Evolutionary conservation across 2,113 vertebrate genomes (phyloP).

Genomic region (Pyrgilauda ruficollis): DNA sequence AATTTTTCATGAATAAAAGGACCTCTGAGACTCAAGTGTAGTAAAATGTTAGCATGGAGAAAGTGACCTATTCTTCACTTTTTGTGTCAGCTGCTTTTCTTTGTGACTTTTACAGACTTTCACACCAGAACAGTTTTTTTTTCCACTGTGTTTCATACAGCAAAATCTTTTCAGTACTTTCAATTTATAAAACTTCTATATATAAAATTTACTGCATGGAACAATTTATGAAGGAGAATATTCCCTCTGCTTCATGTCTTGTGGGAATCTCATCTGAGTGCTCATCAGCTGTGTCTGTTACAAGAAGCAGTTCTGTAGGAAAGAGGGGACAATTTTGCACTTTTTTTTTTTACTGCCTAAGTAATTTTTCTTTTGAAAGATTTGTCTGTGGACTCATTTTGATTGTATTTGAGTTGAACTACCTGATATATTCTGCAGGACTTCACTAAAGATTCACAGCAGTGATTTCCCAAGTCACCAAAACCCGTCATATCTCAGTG

Average conservation of each 20-base stretch:
- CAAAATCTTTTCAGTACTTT: neutral
- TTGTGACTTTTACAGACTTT: neutral
- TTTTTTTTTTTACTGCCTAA: neutral
- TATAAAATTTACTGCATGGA: neutral
- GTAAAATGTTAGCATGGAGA: fast-evolving
- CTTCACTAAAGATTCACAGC: neutral
- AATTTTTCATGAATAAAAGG: neutral
- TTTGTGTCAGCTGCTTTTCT: neutral
- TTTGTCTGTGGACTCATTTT: neutral
- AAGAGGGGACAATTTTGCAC: neutral
- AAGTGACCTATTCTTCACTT: neutral
- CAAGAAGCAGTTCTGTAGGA: neutral
- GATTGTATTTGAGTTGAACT: neutral
- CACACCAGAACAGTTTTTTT: neutral
- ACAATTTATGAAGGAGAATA: neutral
- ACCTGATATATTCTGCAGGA: neutral
- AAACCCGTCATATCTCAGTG: neutral
- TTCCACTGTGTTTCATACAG: neutral
- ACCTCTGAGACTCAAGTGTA: neutral
- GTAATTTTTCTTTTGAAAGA: neutral
- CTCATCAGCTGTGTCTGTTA: neutral
- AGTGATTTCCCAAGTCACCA: constrained; percentile 20
- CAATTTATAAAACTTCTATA: neutral
- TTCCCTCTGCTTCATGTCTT: neutral
- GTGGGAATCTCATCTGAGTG: neutral